Conservation (phyloP, 2,888 invertebrate species). For the Cyrtodaria siliqua region DNA sequence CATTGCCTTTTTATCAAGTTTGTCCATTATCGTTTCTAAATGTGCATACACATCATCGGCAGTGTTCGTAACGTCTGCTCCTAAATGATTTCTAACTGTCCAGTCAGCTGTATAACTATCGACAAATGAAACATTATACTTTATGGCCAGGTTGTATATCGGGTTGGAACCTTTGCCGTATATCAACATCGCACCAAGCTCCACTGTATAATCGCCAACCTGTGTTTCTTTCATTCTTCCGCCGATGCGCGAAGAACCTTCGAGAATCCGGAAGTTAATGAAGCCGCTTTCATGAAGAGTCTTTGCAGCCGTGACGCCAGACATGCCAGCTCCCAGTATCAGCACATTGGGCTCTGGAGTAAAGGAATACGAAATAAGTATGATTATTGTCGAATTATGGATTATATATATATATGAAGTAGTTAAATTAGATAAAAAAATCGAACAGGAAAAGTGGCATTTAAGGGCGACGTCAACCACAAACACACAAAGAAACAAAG, state of each 20-base stretch:
- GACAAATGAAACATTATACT: conserved; percentile 13
- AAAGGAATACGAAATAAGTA: no score
- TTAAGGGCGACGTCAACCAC: no score
- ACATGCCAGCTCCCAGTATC: conserved; percentile 45
- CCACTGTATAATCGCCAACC: conserved; percentile 42
- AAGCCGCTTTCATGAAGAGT: conserved; percentile 38
- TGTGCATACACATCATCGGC: no score
- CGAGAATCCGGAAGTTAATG: conserved; percentile 51
- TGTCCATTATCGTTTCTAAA: no score
- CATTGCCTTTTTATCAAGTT: no score
- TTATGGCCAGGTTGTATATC: conserved; percentile 17
- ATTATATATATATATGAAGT: no score
- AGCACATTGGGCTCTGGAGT: conserved; percentile 26
- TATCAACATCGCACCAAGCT: conserved; percentile 46
- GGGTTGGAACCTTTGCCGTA: conserved; percentile 41
- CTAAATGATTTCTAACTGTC: conserved; percentile 29
- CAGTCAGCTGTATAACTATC: conserved; percentile 24
- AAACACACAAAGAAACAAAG: no score
- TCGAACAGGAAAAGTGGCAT: no score
- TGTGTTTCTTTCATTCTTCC: conserved; percentile 33
- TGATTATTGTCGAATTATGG: no score
- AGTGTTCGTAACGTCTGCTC: conserved; percentile 23
- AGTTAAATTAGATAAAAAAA: no score
- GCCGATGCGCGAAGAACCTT: conserved; percentile 38
- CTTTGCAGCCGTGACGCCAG: conserved; percentile 56